phyloP scores from a whole-genome alignment of 92 coral and sea anemone genomes.

The Muricea muricata region DNA sequence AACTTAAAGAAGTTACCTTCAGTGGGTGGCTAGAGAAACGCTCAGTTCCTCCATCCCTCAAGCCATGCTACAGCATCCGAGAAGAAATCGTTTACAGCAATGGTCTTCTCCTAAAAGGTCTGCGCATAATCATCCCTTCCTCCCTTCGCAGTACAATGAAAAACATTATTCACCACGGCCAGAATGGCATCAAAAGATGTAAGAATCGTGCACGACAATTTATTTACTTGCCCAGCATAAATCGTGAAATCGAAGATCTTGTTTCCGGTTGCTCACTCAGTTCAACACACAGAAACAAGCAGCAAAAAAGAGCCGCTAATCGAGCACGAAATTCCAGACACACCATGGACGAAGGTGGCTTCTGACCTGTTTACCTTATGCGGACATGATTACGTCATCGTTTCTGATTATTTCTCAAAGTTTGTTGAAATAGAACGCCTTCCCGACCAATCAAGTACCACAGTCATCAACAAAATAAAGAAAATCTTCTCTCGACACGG shows the following conservation, averaged over 20 bases:
- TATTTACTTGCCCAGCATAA: background rate
- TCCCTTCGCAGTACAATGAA: background rate
- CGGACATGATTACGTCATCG: background rate
- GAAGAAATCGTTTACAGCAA: background rate
- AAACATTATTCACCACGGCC: background rate
- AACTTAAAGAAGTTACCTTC: constrained; percentile 20
- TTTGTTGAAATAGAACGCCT: background rate
- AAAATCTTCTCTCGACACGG: background rate
- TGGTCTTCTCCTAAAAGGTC: background rate
- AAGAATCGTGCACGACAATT: background rate
- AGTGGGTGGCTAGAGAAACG: constrained; percentile 41
- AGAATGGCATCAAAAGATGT: background rate
- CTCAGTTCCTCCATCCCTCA: background rate
- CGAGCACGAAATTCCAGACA: background rate
- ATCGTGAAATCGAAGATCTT: background rate
- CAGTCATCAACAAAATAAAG: background rate
- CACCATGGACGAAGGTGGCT: background rate
- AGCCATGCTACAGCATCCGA: background rate
- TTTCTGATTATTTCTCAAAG: constrained; percentile 1
- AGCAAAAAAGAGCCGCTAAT: background rate
- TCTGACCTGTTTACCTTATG: background rate
- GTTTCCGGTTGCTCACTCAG: too few relatives aligned
- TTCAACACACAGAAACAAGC: background rate
- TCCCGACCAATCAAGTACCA: background rate
- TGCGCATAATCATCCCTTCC: background rate